phyloP scores from a whole-genome alignment of 1,140 invertebrate species.

The Zaprionus ghesquierei region DNA sequence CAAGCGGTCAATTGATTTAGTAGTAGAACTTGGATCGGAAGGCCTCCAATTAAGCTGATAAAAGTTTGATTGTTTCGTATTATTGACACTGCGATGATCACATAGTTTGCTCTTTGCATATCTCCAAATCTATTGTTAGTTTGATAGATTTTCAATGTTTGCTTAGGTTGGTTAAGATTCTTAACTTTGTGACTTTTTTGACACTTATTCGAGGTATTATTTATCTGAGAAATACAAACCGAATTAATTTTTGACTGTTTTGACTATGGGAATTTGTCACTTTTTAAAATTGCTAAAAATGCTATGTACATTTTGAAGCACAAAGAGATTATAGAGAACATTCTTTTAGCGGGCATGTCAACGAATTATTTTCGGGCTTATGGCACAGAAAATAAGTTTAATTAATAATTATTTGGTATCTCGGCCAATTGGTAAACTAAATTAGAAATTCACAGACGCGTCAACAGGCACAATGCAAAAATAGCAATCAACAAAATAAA shows the following conservation, averaged over 20 bases:
- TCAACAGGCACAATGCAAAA: background rate
- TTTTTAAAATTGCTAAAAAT: background rate
- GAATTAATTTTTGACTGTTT: background rate
- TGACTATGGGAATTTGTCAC: background rate
- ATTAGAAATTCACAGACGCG: constrained; percentile 35
- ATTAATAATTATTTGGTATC: constrained; percentile 58
- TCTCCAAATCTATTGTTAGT: background rate
- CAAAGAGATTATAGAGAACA: constrained; percentile 14
- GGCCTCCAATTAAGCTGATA: background rate
- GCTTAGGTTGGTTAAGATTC: background rate
- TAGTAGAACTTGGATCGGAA: background rate
- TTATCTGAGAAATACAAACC: background rate
- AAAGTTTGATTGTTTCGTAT: background rate
- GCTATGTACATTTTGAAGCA: background rate
- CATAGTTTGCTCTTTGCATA: background rate
- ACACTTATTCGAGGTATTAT: background rate
- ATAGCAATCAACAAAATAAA: background rate
- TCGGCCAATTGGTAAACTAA: constrained; percentile 53
- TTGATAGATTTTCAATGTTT: background rate
- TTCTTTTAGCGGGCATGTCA: constrained; percentile 13
- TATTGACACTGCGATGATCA: background rate
- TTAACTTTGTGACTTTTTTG: background rate
- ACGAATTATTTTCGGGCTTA: background rate
- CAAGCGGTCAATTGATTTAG: background rate
- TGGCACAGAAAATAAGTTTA: constrained; percentile 33